Evolutionary conservation across 2,888 invertebrate genomes (phyloP), one percentile per base, ranked within the genome.

Genomic region (Aphodius granarius): DNA sequence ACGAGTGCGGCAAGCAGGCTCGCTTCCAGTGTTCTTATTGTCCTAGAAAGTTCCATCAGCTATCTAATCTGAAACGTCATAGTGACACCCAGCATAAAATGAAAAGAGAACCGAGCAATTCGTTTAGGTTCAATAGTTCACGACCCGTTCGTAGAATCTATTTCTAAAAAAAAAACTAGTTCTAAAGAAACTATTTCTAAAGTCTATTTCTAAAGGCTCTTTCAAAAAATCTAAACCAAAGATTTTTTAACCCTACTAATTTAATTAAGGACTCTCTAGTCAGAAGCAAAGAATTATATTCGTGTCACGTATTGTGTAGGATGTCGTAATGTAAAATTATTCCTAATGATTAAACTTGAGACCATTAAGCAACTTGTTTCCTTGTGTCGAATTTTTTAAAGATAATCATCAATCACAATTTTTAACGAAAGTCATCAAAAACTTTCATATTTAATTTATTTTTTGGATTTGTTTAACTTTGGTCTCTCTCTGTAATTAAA

Each of bases 1-100:
- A 92, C 87, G 94, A 94, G 85, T 94, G 94, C 85, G 90, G 91
- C 81, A 91, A 91, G 84, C 89, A 89, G 80, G 91, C 92, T 43
- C 89, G 90, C 83, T 91, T 91, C 88, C 89, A 90, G 85, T 92
- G 92, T 84, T 89, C 89, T 76, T 89, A 91, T 86, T 92, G 92
- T 86, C 89, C 90, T 82, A 90, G 91, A 87, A 90, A 91, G 81
- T 92, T 92, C 82, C 87, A 87, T 81, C 87, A 87, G 81, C 86
- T 86, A 78, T 86, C 86, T 72, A 88, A 88, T 84, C 83, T 88
- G 78, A 87, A 86, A 83, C 83, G 87, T 79, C 87, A 87, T 81
- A 84, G 84, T 78, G 87, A 87, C 80, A 87, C 82, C 6, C 83
- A 83, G 75, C 81, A 77, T 83, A 83, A 78, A 64, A 72, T 75